Evolutionary conservation across 2,797 vertebrate species (phyloP).

Genomic region (Hybognathus amarus): DNA sequence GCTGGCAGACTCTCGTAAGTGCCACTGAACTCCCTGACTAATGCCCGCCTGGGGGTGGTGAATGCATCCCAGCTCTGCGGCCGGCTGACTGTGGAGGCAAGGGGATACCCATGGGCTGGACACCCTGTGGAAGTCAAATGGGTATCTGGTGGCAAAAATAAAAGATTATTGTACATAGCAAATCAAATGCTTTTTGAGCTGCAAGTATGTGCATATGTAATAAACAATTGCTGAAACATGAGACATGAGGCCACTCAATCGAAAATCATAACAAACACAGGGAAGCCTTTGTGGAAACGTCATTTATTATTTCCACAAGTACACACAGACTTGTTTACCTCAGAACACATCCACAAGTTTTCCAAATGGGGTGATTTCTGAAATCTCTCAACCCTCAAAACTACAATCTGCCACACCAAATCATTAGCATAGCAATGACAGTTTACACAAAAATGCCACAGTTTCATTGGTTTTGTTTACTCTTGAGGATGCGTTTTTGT

Average conservation of each 20-base stretch:
- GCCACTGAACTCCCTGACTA: constrained; percentile 82
- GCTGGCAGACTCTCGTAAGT: constrained; percentile 91
- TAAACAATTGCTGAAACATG: constrained; percentile 31
- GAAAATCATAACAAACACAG: constrained; percentile 34
- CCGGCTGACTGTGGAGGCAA: constrained; percentile 69
- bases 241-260: constrained; percentile 17
- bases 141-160: constrained; percentile 65
- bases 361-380: constrained; percentile 4
- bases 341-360: constrained; percentile 15
- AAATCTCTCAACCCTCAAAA: background rate
- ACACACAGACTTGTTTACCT: constrained; percentile 27
- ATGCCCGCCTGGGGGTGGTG: constrained; percentile 84
- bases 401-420: background rate
- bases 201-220: background rate
- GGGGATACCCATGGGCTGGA: constrained; percentile 75
- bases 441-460: background rate
- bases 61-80: constrained; percentile 90
- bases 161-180: constrained; percentile 2
- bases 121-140: constrained; percentile 65
- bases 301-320: constrained; percentile 32
- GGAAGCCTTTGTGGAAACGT: constrained; percentile 26
- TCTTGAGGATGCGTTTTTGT: background rate
- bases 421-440: background rate
- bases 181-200: background rate
- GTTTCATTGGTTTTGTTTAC: background rate